Conservation (phyloP, 2,113 vertebrate species). For the Dipodomys spectabilis region DNA sequence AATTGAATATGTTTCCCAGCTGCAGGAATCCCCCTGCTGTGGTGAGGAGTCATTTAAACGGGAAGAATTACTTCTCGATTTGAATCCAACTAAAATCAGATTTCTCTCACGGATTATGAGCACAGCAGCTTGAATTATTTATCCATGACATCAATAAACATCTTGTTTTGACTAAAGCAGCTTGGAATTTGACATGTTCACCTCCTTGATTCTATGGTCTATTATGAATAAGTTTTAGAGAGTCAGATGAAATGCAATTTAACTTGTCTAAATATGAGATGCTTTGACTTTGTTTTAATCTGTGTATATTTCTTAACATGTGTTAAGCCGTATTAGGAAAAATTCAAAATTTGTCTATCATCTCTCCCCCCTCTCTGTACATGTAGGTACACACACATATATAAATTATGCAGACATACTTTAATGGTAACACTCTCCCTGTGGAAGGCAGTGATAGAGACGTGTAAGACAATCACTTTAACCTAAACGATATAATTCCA, state of each 20-base stretch:
- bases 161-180: not conserved
- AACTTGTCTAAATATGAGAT: not conserved
- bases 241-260: conserved; percentile 27
- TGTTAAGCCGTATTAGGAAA: not conserved
- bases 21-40: not conserved
- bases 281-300: conserved; percentile 46
- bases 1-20: not conserved
- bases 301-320: conserved; percentile 9
- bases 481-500: conserved; percentile 63
- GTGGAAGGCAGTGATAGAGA: conserved; percentile 47
- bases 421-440: conserved; percentile 46
- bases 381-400: too few relatives aligned
- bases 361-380: too few relatives aligned
- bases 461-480: conserved; percentile 27
- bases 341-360: too few relatives aligned
- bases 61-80: not conserved
- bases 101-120: not conserved
- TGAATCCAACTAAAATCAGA: not conserved
- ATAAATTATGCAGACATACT: not conserved
- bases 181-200: not conserved
- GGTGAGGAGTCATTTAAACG: not conserved
- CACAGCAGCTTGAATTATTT: not conserved
- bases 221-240: not conserved
- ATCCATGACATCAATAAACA: not conserved
- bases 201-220: not conserved